A percentile compares a stretch with the other conserved stretches of the same genome.
These are phyloP conservation scores for Leptinotarsa peninsularis DNA, from an alignment of 2,888 invertebrate genomes.

Conservation along the genomic window DNA sequence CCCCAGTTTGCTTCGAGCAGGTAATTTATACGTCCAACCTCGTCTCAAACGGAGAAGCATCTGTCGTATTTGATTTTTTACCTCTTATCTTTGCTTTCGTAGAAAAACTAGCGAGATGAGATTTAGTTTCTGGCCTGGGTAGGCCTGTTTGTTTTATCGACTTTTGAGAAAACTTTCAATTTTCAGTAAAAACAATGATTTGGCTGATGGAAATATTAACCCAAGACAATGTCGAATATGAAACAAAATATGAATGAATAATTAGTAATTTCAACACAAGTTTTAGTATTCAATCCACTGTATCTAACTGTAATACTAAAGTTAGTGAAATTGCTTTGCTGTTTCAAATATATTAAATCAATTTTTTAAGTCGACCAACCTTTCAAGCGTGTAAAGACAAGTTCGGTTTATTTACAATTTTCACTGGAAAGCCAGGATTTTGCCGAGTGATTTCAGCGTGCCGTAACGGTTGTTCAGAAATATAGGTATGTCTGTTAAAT, in stretches of 20 bases:
- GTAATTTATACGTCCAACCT: background rate
- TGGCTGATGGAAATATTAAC: no score
- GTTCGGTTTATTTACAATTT: background rate
- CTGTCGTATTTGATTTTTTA: background rate
- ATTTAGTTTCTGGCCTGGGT: background rate
- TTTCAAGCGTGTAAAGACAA: background rate
- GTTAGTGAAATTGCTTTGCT: background rate
- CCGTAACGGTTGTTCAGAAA: constrained; percentile 11
- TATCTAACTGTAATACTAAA: background rate
- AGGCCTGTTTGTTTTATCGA: background rate
- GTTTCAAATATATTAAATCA: no score
- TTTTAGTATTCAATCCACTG: no score
- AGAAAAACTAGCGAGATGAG: background rate
- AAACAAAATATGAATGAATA: no score
- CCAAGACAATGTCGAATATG: no score
- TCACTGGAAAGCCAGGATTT: background rate
- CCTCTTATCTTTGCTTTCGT: background rate
- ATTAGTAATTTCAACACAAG: no score
- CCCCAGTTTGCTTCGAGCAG: background rate
- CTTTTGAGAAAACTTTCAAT: no score
- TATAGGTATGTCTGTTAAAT: constrained; percentile 13
- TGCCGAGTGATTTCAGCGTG: background rate
- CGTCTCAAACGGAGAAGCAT: background rate
- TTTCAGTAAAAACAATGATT: no score
- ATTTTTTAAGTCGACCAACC: background rate